phyloP scores from a whole-genome alignment of 2,113 vertebrate genomes.

The Pollimyrus isidori region DNA sequence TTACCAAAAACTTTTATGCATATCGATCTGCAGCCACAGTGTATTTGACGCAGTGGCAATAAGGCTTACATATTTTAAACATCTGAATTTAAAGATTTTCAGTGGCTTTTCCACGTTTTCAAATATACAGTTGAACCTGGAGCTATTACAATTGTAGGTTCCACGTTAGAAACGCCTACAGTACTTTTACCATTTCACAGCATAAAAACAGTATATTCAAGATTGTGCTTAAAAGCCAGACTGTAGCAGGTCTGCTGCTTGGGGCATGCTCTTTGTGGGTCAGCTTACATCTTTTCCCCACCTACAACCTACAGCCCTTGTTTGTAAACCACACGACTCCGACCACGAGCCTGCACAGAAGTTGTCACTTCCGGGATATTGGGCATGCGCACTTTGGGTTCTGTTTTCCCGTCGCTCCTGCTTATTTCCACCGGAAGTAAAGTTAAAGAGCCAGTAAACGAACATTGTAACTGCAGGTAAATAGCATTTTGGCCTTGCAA shows the following conservation, averaged over 20 bases:
- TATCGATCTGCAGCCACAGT: background rate
- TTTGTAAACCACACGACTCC: background rate
- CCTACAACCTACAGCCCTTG: background rate
- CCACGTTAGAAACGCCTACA: background rate
- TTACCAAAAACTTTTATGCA: background rate
- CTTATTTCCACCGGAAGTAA: slow-evolving; percentile 24
- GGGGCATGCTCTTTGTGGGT: background rate
- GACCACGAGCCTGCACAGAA: background rate
- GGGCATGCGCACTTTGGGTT: background rate
- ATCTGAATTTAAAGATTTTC: background rate
- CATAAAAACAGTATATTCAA: background rate
- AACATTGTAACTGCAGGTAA: slow-evolving; percentile 58
- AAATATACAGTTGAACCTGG: background rate
- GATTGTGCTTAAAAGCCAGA: background rate
- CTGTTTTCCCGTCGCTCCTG: background rate
- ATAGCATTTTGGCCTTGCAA: slow-evolving; percentile 29
- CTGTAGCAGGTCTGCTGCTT: background rate
- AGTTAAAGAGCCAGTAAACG: slow-evolving; percentile 42
- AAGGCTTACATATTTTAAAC: background rate
- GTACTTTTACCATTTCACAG: background rate
- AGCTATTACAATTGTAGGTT: background rate
- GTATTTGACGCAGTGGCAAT: background rate
- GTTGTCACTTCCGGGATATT: background rate
- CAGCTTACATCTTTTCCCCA: background rate
- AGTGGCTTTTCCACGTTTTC: background rate